Evolutionary conservation across 2,113 vertebrate genomes (phyloP).

Genomic region (Kryptolebias marmoratus): DNA sequence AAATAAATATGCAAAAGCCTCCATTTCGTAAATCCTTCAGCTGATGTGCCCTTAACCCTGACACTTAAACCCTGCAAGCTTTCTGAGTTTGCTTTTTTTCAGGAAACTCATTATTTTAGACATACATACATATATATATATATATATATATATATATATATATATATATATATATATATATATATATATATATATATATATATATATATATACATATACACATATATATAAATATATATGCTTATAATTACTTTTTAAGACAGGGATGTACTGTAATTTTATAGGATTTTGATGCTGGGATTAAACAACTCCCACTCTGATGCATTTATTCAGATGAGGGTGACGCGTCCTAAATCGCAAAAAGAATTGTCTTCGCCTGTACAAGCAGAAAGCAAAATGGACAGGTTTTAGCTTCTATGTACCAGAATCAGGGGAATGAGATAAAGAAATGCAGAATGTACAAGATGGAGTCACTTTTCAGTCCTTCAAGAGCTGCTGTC

Average conservation of each 20-base stretch:
- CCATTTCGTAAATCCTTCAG: not conserved
- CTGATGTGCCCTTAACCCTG: not conserved
- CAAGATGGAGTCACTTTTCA: not conserved
- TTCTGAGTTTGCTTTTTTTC: not conserved
- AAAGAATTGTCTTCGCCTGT: not conserved
- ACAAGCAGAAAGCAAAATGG: conserved; percentile 22
- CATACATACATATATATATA: no score
- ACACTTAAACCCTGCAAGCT: not conserved
- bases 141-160: no score
- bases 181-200: no score
- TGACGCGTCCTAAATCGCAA: no score
- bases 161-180: no score
- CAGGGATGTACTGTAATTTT: not conserved
- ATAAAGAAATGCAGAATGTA: conserved; percentile 39
- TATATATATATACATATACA: no score
- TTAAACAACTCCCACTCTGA: not conserved
- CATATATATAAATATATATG: no score
- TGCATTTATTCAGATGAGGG: not conserved
- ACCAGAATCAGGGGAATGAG: conserved; percentile 51
- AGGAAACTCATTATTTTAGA: not conserved
- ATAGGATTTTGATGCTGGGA: not conserved
- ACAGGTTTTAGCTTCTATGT: not conserved
- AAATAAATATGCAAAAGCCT: not conserved
- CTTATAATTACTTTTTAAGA: not conserved
- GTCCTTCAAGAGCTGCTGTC: conserved; percentile 71